Percentiles rank a stretch among this genome's conserved stretches.
Conservation (phyloP, 2,113 vertebrate genomes). For the Mobula birostris region DNA sequence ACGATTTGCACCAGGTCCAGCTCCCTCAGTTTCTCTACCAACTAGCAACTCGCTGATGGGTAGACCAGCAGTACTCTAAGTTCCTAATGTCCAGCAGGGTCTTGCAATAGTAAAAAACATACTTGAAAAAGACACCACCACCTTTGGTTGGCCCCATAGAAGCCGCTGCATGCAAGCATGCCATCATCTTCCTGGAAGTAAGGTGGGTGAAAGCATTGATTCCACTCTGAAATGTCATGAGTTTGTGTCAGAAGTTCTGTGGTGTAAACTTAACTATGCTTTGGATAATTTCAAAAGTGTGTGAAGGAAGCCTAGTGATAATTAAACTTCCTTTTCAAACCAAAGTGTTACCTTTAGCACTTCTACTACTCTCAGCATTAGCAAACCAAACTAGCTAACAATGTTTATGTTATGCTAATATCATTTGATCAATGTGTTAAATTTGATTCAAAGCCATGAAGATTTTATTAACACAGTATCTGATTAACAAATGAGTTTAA, state of each 20-base stretch:
- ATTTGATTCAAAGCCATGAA: slow-evolving; percentile 20
- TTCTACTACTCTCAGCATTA: slow-evolving; percentile 25
- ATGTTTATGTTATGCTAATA: slow-evolving; percentile 36
- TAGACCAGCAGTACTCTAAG: too few relatives aligned
- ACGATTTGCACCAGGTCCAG: too few relatives aligned
- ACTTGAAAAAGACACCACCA: too few relatives aligned
- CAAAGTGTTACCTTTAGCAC: slow-evolving; percentile 29
- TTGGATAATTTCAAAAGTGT: background rate
- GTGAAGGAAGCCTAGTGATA: slow-evolving; percentile 15
- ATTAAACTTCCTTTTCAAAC: slow-evolving; percentile 34
- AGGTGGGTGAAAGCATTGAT: background rate
- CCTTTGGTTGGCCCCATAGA: too few relatives aligned
- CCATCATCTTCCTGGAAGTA: too few relatives aligned
- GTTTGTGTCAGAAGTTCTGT: background rate
- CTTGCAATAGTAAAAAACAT: too few relatives aligned
- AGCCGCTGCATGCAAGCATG: too few relatives aligned
- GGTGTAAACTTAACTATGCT: background rate
- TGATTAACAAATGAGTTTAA: background rate
- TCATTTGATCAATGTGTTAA: background rate
- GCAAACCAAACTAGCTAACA: slow-evolving; percentile 34
- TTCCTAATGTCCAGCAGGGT: too few relatives aligned
- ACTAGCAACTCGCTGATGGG: too few relatives aligned
- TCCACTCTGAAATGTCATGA: background rate
- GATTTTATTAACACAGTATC: slow-evolving; percentile 22
- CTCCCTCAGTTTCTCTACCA: too few relatives aligned